Evolutionary conservation across 2,113 vertebrate genomes (phyloP).

Genomic region (Mungos mungo): DNA sequence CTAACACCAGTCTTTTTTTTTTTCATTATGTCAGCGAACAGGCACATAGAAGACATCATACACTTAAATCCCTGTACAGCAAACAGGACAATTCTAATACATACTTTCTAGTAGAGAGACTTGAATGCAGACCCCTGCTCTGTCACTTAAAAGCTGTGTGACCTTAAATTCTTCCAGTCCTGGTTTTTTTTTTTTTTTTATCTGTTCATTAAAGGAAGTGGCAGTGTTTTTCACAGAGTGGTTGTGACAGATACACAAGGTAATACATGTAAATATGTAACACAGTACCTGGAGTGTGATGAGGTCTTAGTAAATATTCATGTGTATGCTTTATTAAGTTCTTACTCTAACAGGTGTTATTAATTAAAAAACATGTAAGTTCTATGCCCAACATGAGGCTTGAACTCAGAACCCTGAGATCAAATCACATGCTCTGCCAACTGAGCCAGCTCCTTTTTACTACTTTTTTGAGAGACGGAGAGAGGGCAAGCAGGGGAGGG

Average conservation of each 20-base stretch:
- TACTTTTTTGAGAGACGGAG: not conserved
- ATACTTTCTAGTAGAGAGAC: not conserved
- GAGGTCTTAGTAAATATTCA: not conserved
- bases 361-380: not conserved
- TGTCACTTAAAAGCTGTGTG: not conserved
- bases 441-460: not conserved
- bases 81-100: not conserved
- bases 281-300: not conserved
- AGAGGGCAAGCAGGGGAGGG: not conserved
- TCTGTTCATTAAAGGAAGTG: not conserved
- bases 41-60: not conserved
- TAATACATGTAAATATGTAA: not conserved
- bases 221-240: not conserved
- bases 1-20: not conserved
- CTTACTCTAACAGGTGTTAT: not conserved
- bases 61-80: not conserved
- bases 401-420: too few relatives aligned
- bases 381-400: too few relatives aligned
- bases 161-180: not conserved
- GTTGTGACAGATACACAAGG: not conserved
- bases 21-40: slow-evolving; percentile 23
- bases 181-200: slow-evolving; percentile 40
- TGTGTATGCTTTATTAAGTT: not conserved
- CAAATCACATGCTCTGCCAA: too few relatives aligned
- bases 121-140: not conserved